A percentile compares a stretch with the other conserved stretches of the same genome.
Evolutionary conservation across 2,113 vertebrate species (phyloP).

Genomic region (Takifugu bimaculatus): DNA sequence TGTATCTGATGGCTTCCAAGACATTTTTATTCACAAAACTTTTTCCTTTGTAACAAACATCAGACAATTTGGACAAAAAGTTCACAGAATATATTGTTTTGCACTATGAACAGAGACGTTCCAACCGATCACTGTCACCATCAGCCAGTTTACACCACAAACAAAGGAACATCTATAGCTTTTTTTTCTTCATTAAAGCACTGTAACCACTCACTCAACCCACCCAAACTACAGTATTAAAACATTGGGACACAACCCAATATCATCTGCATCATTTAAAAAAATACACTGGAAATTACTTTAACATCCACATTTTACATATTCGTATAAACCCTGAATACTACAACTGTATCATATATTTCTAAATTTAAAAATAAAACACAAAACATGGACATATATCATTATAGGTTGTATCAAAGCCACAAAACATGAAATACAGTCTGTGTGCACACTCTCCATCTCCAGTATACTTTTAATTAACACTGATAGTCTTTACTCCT

Average conservation of each 20-base stretch:
- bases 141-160: constrained; percentile 33
- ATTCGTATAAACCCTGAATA: not conserved
- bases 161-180: constrained; percentile 2
- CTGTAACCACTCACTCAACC: constrained; percentile 20
- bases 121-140: constrained; percentile 22
- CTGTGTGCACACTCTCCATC: constrained; percentile 34
- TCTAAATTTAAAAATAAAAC: constrained; percentile 3
- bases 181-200: constrained; percentile 7
- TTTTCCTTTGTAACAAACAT: not conserved
- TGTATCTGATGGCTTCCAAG: too few relatives aligned
- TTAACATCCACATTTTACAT: constrained; percentile 8
- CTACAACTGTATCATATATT: constrained; percentile 14
- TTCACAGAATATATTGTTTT: not conserved
- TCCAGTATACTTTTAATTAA: constrained; percentile 29
- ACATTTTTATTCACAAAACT: constrained; percentile 43
- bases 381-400: constrained; percentile 12
- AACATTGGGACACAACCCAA: constrained; percentile 2
- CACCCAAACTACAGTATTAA: constrained; percentile 30
- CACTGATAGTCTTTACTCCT: constrained; percentile 1
- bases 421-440: constrained; percentile 44
- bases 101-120: constrained; percentile 5
- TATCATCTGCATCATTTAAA: constrained; percentile 7
- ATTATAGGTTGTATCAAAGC: constrained; percentile 24
- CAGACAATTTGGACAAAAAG: constrained; percentile 6
- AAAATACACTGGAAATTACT: constrained; percentile 17